These are phyloP conservation scores for Carassius auratus DNA, from an alignment of 2,113 vertebrate species.

Conservation along the genomic window DNA sequence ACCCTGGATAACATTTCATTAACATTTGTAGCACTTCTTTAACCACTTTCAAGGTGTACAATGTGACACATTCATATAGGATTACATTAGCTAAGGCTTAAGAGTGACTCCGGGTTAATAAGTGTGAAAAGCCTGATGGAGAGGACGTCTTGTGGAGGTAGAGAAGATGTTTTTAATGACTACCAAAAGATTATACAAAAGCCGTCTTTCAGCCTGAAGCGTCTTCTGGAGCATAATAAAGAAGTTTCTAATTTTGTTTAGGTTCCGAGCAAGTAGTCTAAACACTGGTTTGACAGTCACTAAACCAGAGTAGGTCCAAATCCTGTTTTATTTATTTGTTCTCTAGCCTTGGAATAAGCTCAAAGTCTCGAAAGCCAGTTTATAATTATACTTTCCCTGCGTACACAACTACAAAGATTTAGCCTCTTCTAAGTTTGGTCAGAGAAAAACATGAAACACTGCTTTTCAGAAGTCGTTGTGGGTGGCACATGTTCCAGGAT, in stretches of 20 bases:
- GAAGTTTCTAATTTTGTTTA: slow-evolving; percentile 29
- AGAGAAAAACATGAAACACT: slow-evolving; percentile 48
- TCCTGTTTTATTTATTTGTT: slow-evolving; percentile 38
- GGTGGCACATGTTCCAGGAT: slow-evolving; percentile 49
- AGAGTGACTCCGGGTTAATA: not conserved
- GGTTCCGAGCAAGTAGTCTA: slow-evolving; percentile 15
- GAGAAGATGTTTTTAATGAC: not conserved
- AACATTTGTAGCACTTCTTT: not conserved
- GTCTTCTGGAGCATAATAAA: slow-evolving; percentile 1
- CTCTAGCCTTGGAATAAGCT: slow-evolving; percentile 20
- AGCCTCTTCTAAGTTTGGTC: slow-evolving; percentile 14
- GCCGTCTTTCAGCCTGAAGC: not conserved
- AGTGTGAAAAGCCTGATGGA: not conserved
- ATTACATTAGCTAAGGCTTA: not conserved
- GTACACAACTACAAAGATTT: slow-evolving; percentile 27
- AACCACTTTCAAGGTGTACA: not conserved
- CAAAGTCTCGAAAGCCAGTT: slow-evolving; percentile 17
- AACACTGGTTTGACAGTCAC: slow-evolving; percentile 27
- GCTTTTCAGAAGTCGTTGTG: slow-evolving; percentile 45
- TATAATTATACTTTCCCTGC: slow-evolving; percentile 18
- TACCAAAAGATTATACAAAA: not conserved
- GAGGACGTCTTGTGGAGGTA: not conserved
- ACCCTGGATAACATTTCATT: not conserved
- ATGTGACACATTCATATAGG: not conserved
- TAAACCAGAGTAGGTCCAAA: slow-evolving; percentile 20